Conservation (phyloP, 2,113 vertebrate species). For the Colossoma macropomum region DNA sequence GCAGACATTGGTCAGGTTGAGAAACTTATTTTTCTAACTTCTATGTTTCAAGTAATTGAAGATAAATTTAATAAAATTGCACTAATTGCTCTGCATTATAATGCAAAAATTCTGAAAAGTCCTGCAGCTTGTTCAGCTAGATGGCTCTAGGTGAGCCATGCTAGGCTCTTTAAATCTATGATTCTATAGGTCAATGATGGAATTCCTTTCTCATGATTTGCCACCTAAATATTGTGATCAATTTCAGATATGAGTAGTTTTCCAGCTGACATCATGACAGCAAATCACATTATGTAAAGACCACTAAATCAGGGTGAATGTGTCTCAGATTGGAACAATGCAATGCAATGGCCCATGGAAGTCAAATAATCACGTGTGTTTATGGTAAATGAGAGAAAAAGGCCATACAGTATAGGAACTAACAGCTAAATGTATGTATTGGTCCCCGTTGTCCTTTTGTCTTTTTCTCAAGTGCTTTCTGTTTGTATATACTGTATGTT, state of each 20-base stretch:
- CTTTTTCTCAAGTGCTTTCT: conserved; percentile 56
- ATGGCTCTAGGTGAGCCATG: background rate
- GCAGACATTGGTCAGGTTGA: conserved; percentile 79
- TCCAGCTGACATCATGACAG: background rate
- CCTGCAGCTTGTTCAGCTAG: background rate
- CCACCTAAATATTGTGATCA: background rate
- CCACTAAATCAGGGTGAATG: conserved; percentile 16
- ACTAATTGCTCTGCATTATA: conserved; percentile 67
- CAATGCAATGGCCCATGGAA: background rate
- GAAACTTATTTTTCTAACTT: conserved; percentile 70
- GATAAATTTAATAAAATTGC: conserved; percentile 75
- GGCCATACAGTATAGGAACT: conserved; percentile 29
- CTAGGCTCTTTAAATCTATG: background rate
- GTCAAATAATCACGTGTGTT: conserved; percentile 21
- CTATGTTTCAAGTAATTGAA: conserved; percentile 61
- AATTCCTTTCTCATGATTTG: too few species aligned
- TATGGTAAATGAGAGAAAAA: background rate
- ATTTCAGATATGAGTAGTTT: conserved; percentile 1
- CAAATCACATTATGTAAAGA: background rate
- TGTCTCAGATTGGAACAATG: conserved; percentile 10
- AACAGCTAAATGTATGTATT: conserved; percentile 14
- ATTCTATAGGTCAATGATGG: background rate
- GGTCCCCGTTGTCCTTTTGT: conserved; percentile 20
- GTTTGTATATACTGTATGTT: conserved; percentile 59
- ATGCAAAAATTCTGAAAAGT: background rate